Percentiles rank a stretch among this genome's conserved stretches.
These are phyloP conservation scores for Troglohyphantes excavatus DNA, from an alignment of 2,888 invertebrate genomes.

Conservation along the genomic window DNA sequence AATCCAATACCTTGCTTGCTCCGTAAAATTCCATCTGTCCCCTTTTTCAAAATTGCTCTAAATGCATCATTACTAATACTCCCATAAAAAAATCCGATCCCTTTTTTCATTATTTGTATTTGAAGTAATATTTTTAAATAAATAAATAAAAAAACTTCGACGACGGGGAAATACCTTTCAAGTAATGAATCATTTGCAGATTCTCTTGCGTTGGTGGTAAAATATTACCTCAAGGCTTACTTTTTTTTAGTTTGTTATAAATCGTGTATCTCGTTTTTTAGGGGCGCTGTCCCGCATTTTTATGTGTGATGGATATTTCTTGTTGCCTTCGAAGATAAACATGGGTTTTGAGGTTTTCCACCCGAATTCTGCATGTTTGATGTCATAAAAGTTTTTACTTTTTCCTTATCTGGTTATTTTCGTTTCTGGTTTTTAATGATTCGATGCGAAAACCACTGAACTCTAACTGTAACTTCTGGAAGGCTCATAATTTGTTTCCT, in stretches of 20 bases:
- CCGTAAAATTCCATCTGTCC: neutral
- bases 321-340: neutral
- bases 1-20: neutral
- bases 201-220: neutral
- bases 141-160: neutral
- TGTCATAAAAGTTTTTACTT: neutral
- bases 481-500: too few species aligned
- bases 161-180: neutral
- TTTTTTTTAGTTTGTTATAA: neutral
- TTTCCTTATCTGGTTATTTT: neutral
- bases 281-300: neutral
- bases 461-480: too few species aligned
- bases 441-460: neutral
- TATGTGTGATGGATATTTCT: neutral
- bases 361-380: neutral
- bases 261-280: neutral
- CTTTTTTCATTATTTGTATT: neutral
- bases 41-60: neutral
- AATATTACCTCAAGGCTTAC: neutral
- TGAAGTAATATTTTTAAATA: neutral
- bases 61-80: neutral
- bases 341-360: neutral
- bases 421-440: constrained; percentile 3
- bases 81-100: neutral
- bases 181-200: constrained; percentile 5